Evolutionary conservation across 1,140 invertebrate species (phyloP).

Genomic region (Anastrepha ludens): DNA sequence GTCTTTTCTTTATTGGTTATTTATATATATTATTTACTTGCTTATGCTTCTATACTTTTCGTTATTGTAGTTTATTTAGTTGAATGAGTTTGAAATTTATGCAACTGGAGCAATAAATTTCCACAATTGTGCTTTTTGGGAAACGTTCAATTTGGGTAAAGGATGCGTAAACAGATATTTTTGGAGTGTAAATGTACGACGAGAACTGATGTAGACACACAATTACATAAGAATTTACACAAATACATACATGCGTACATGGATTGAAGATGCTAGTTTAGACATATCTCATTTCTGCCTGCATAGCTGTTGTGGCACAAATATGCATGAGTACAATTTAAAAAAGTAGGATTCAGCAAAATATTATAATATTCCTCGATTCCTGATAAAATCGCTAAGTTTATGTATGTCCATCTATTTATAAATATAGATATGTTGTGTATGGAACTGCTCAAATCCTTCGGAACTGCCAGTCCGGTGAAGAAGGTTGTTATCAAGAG

Average conservation of each 20-base stretch:
- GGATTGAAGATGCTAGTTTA: neutral
- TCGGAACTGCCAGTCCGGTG: no score
- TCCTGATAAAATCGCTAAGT: no score
- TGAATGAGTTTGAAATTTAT: conserved; percentile 10
- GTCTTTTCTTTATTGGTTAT: neutral
- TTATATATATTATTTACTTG: neutral
- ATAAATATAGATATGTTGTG: no score
- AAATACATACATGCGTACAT: neutral
- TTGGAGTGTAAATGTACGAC: neutral
- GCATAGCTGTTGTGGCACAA: no score
- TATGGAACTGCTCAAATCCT: no score
- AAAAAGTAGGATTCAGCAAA: conserved; percentile 25
- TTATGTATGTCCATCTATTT: no score
- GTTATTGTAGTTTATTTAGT: neutral
- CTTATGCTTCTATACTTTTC: neutral
- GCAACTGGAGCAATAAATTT: conserved; percentile 29
- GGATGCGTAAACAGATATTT: neutral
- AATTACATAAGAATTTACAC: neutral
- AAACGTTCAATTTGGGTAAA: neutral
- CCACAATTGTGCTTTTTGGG: neutral
- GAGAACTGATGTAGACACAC: neutral
- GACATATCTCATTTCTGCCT: neutral
- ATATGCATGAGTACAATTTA: neutral
- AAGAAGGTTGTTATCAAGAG: no score
- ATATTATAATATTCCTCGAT: neutral